Conservation (phyloP, 1,140 invertebrate species). For the Zaprionus camerounensis region DNA sequence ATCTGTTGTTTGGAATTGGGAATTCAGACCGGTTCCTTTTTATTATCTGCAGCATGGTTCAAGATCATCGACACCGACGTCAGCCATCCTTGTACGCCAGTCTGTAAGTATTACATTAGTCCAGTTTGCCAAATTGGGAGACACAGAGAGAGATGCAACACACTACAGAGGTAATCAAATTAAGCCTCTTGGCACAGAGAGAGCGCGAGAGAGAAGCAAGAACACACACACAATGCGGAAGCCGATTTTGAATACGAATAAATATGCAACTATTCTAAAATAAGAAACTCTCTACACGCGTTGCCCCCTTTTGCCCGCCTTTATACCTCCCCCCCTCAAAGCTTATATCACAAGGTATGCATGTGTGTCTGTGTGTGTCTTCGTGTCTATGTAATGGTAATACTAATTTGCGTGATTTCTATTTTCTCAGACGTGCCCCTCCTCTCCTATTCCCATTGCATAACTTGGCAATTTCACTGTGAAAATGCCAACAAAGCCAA, state of each 20-base stretch:
- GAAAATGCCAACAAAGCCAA: background rate
- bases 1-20: background rate
- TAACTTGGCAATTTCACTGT: slow-evolving; percentile 45
- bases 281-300: slow-evolving; percentile 17
- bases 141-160: background rate
- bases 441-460: slow-evolving; percentile 41
- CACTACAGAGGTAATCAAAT: slow-evolving; percentile 17
- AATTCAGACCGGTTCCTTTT: slow-evolving; percentile 27
- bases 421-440: slow-evolving; percentile 53
- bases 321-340: background rate
- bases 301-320: background rate
- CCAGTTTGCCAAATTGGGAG: background rate
- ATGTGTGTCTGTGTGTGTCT: background rate
- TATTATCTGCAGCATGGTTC: background rate
- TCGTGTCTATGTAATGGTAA: background rate
- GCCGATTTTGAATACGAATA: slow-evolving; percentile 9
- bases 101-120: slow-evolving; percentile 47
- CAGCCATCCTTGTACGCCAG: slow-evolving; percentile 30
- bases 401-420: slow-evolving; percentile 57
- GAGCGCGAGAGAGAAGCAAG: background rate
- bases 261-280: slow-evolving; percentile 38
- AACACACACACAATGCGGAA: slow-evolving; percentile 32
- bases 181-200: slow-evolving; percentile 11
- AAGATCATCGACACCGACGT: slow-evolving; percentile 23
- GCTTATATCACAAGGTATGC: slow-evolving; percentile 22